These are phyloP conservation scores for Galerucella calmariensis DNA, from an alignment of 2,888 invertebrate species.

Conservation along the genomic window DNA sequence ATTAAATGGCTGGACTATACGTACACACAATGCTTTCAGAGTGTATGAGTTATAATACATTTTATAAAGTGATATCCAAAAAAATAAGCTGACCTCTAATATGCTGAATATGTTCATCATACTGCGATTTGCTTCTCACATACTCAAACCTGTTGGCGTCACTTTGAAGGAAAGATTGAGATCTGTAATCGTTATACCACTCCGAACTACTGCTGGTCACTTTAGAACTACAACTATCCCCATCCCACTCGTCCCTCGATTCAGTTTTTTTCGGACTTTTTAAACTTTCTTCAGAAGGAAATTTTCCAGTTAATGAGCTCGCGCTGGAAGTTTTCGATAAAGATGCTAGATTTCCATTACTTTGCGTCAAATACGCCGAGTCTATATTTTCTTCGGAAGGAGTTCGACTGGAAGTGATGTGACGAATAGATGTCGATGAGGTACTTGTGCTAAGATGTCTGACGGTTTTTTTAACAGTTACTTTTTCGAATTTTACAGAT, in stretches of 20 bases:
- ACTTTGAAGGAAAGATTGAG: conserved; percentile 72
- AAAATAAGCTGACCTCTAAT: conserved; percentile 76
- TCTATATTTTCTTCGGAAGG: conserved; percentile 70
- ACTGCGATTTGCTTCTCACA: conserved; percentile 82
- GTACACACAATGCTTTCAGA: too few species aligned
- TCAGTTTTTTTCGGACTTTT: conserved; percentile 49
- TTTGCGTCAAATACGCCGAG: conserved; percentile 71
- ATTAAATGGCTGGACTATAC: too few species aligned
- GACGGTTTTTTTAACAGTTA: conserved; percentile 74
- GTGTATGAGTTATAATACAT: too few species aligned
- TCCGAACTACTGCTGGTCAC: conserved; percentile 64
- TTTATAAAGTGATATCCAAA: not conserved
- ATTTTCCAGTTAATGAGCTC: conserved; percentile 65
- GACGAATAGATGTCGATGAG: conserved; percentile 52
- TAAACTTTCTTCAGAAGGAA: conserved; percentile 69
- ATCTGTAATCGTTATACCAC: conserved; percentile 71
- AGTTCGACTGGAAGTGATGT: conserved; percentile 62
- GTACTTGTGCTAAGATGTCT: conserved; percentile 66
- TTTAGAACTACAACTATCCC: conserved; percentile 64
- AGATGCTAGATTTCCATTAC: conserved; percentile 61
- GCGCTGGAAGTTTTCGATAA: conserved; percentile 68
- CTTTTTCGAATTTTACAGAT: conserved; percentile 78
- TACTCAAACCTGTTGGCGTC: conserved; percentile 77
- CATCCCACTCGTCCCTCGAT: conserved; percentile 61
- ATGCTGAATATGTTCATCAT: conserved; percentile 87